Percentiles rank a stretch among this genome's conserved stretches.
Evolutionary conservation across 2,113 vertebrate species (phyloP).

Genomic region (Variabilichromis moorii): DNA sequence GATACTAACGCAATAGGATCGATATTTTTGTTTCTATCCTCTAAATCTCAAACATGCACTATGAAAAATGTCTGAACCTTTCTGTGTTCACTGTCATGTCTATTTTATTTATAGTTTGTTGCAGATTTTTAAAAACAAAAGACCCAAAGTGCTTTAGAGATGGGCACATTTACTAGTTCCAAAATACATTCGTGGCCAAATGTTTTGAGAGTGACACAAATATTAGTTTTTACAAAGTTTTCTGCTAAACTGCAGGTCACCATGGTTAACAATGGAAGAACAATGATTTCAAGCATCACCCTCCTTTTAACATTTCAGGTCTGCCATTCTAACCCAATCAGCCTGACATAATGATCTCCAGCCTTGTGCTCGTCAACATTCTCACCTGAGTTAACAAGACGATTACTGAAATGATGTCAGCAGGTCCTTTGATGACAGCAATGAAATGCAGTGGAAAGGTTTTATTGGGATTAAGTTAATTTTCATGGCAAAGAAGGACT

Average conservation of each 20-base stretch:
- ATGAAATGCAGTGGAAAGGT: neutral
- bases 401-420: neutral
- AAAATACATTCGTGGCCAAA: neutral
- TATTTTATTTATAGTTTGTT: neutral
- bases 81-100: neutral
- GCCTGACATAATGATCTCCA: neutral
- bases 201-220: neutral
- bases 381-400: neutral
- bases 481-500: neutral
- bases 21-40: neutral
- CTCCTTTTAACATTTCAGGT: neutral
- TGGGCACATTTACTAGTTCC: neutral
- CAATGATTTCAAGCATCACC: neutral
- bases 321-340: neutral
- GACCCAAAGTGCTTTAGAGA: neutral
- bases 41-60: neutral
- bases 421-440: fast-evolving
- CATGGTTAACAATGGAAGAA: neutral
- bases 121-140: neutral
- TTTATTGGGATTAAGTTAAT: neutral
- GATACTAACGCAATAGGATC: neutral
- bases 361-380: neutral
- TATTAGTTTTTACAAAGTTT: neutral
- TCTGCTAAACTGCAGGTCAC: neutral
- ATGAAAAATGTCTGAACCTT: neutral